These are phyloP conservation scores for Astreopora myriophthalma DNA, from an alignment of 64 coral and sea anemone genomes.

Conservation along the genomic window DNA sequence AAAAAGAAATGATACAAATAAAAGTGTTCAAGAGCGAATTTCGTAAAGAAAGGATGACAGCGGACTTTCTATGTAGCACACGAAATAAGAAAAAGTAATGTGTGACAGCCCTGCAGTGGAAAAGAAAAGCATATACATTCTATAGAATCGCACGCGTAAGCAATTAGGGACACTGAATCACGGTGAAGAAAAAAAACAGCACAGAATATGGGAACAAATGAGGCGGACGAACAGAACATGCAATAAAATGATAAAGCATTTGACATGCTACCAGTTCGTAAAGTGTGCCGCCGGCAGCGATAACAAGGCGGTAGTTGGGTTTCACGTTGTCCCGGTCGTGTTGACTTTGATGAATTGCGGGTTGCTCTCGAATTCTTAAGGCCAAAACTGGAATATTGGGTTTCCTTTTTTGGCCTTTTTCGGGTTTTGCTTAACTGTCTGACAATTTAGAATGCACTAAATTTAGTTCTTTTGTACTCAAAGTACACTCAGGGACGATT, in stretches of 20 bases:
- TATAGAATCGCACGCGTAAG: background rate
- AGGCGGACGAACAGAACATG: background rate
- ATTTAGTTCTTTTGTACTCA: background rate
- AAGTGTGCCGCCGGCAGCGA: constrained; percentile 8
- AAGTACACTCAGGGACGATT: background rate
- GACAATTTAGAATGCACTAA: background rate
- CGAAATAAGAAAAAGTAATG: too few species aligned
- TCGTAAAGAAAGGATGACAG: too few species aligned
- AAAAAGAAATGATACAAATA: too few species aligned
- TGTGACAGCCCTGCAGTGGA: too few species aligned
- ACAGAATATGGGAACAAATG: background rate
- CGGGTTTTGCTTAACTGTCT: background rate
- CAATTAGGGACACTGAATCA: background rate
- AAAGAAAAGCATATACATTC: too few species aligned
- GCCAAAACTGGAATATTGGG: constrained; percentile 1
- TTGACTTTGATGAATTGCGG: constrained; percentile 32
- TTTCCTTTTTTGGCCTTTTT: background rate
- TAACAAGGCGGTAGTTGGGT: background rate
- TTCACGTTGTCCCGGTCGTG: background rate
- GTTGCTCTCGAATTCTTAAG: constrained; percentile 2
- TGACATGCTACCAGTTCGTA: background rate
- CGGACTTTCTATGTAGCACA: too few species aligned
- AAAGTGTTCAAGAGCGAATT: too few species aligned
- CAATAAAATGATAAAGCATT: constrained; percentile 14
- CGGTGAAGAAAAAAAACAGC: background rate